Evolutionary conservation across 2,797 vertebrate genomes (phyloP).

Genomic region (Aselliscus stoliczkanus): DNA sequence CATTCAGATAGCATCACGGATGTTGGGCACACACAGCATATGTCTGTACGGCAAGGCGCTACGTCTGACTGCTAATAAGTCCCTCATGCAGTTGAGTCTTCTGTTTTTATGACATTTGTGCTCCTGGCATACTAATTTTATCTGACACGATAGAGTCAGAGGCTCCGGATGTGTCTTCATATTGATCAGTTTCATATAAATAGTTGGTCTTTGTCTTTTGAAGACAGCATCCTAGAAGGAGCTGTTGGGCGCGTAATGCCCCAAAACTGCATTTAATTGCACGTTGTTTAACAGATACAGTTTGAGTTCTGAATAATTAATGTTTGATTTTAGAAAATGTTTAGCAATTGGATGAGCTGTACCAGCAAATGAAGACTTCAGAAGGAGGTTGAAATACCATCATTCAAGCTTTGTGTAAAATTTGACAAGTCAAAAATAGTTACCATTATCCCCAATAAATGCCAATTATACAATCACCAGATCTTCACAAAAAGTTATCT

Average conservation of each 20-base stretch:
- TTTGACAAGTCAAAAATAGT: neutral
- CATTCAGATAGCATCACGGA: conserved; percentile 59
- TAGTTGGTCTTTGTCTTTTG: conserved; percentile 10
- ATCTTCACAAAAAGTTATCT: neutral
- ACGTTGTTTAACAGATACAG: neutral
- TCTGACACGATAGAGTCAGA: neutral
- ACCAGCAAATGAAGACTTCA: neutral
- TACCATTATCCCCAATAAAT: neutral
- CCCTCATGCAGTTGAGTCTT: conserved; percentile 42
- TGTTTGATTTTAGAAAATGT: neutral
- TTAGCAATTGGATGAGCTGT: neutral
- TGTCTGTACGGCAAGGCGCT: conserved; percentile 43
- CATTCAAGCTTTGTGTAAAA: neutral
- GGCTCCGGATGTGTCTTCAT: neutral
- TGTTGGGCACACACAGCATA: conserved; percentile 47
- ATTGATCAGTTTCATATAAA: conserved; percentile 1
- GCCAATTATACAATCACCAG: neutral
- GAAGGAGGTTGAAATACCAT: neutral
- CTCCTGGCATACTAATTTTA: conserved; percentile 64
- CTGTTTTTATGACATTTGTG: conserved; percentile 63
- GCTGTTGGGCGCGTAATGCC: neutral
- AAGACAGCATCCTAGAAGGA: neutral
- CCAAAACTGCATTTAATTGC: neutral
- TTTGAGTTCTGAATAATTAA: neutral
- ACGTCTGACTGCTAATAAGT: conserved; percentile 68